Evolutionary conservation across 1,140 invertebrate genomes (phyloP), one percentile per base, ranked within the genome.

Genomic region (Choristoneura fumiferana): DNA sequence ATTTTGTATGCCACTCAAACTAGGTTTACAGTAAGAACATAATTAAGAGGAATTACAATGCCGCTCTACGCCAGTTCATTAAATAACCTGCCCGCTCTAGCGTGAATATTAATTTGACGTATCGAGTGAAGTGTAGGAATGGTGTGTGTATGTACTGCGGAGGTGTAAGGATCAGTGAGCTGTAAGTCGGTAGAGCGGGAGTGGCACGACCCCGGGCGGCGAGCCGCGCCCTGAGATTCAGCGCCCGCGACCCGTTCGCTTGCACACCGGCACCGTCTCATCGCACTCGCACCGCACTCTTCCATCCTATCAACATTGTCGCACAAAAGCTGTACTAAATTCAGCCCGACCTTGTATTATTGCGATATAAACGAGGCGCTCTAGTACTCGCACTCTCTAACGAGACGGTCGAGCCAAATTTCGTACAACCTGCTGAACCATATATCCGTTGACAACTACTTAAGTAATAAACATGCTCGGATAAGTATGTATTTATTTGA

Each of bases 141-240:
- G 18, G 12, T 49, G 43, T 45, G 6, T 29, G 22, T 29, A 29
- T 29, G 14, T 43, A 33, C 6, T 33, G 22, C 22, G 43, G 17
- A n/a, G n/a, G 18, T 49, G 43, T 49, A 2, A 49, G 18, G 43
- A 18, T 18, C 8, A n/a, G 9, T 43, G 10, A 15, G 14, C 13
- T 8, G 38, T 15, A 40, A 40, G 43, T n/a, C 12, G 43, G 9
- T n/a, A 36, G 53, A 36, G 53, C 33, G 34, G 33, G 53, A 29
- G 15, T 43, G 43, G 43, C 43, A 17, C 8, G 43, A 22, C 17
- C 36, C 34, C 62, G 29, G 15, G 14, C 45, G 62, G 66, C 67
- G 67, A 60, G 62, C 72, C 67, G 67, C 69, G 67, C 73, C n/a
- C 61, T 85, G 82, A 86, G 83, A 86, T 87, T 86, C 84, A 72